Evolutionary conservation across 2,797 vertebrate genomes (phyloP), one percentile per base, ranked within the genome.

Genomic region (Lates japonicus): DNA sequence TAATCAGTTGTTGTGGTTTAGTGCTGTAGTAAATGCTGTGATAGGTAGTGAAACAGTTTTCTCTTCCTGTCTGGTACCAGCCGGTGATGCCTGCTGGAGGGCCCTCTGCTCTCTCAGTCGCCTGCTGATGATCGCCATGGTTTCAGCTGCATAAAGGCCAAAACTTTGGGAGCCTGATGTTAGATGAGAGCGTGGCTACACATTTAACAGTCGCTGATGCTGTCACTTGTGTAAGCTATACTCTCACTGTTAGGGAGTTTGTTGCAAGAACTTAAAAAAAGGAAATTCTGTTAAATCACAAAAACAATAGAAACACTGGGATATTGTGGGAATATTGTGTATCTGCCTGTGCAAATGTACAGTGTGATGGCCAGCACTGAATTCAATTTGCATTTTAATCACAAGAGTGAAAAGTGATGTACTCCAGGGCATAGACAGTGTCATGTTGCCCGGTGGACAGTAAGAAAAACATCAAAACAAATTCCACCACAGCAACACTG

Each of bases 61-160:
- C 44, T 83, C 19, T 39, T 74, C 75, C 63, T 81, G 75, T 78
- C 76, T 61, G 64, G 85, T 87, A 88, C 83, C 78, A 87, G 86
- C 62, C 54, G 9, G 86, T n/a, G 87, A 82, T 75, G 84, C 89
- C 88, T 87, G 83, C 76, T 51, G 49, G 58, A 81, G 86, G 85
- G 76, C 80, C 82, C 62, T 68, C 46, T 35, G 67, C 65, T 66
- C 57, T 19, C 51, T 74, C 25, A 29, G 78, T 81, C 52, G 62
- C 80, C 70, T 79, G 76, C 67, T 77, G 67, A 78, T 67, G 42
- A 88, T 93, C 86, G 70, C 92, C 89, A 93, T 92, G 92, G 92
- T 91, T 94, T 91, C 89, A 67, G 80, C 60, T 74, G 68, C 77
- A 69, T 90, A 90, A 91, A 78, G 82, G 85, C 83, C 88, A 90